A percentile compares a stretch with the other conserved stretches of the same genome.
Conservation (phyloP, 2,113 vertebrate species). For the Asarcornis scutulata region DNA sequence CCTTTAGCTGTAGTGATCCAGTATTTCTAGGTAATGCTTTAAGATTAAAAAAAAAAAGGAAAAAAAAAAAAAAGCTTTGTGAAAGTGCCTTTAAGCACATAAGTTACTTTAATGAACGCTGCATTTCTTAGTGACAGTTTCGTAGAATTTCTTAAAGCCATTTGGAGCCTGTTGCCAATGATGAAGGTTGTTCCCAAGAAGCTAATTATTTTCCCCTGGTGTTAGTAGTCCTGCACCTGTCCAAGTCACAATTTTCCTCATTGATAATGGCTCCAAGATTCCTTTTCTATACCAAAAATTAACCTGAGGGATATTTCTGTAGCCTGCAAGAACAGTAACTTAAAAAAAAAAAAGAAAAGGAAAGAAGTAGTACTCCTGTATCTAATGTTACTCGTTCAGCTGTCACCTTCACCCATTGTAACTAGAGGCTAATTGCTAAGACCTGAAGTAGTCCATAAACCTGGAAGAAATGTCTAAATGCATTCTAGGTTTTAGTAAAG, state of each 20-base stretch:
- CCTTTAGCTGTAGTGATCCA: background rate
- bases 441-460: slow-evolving; percentile 25
- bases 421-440: slow-evolving; percentile 25
- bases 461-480: slow-evolving; percentile 27
- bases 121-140: background rate
- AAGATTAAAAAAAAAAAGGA: background rate
- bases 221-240: background rate
- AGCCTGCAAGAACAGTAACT: background rate
- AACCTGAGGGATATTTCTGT: background rate
- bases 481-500: slow-evolving; percentile 14
- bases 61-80: background rate
- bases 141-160: background rate
- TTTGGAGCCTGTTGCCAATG: background rate
- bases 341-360: background rate
- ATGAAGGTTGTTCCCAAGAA: background rate
- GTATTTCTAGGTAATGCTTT: background rate
- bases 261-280: background rate
- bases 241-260: background rate
- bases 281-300: background rate
- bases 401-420: background rate
- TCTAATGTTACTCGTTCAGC: background rate
- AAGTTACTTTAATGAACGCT: background rate
- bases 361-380: background rate
- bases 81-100: background rate
- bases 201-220: accelerated